Evolutionary conservation across 2,797 vertebrate genomes (phyloP), one percentile per base, ranked within the genome.

Genomic region (Poeciliopsis turneri): DNA sequence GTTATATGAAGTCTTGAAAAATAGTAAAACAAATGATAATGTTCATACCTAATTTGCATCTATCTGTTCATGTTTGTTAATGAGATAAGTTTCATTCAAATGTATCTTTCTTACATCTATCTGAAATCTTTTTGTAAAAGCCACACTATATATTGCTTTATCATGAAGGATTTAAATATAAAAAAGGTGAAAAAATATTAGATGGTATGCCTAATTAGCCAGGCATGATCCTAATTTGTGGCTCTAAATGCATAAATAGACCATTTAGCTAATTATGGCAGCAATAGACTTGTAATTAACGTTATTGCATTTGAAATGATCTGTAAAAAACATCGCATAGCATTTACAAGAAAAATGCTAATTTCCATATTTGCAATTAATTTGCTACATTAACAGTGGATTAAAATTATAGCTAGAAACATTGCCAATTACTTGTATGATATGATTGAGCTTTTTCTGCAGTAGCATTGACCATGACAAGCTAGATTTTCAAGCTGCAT

Each of bases 131-230:
- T 13, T 36, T 72, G 10, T 28, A 30, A 55, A 53, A 59, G 41
- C 43, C 46, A 25, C 36, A 39, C 64, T 2, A 49, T 12, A 25
- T 20, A 28, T 47, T 16, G 8, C 53, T 73, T 75, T 72, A 49
- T 51, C 49, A 61, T n/a, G 71, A 2, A 61, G 18, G 25, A 77
- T 71, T 72, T 85, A 2, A 76, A 80, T 82, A 43, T 77, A 9
- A 83, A 41, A 68, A 41, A 72, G 49, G 61, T 76, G 55, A 79
- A 81, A 81, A 72, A 46, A 71, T 71, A 74, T 74, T 36, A 70
- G n/a, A 75, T 77, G n/a, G 51, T 43, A 59, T 69, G 55, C 36
- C 73, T 49, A 76, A 81, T 81, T 64, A 80, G 23, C 43, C 74
- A 57, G 41, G 43, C 8, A 39, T 75, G 53, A 83, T 69, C 69